These are phyloP conservation scores for Diachasmimorpha longicaudata DNA, from an alignment of 1,140 invertebrate species.

Conservation along the genomic window DNA sequence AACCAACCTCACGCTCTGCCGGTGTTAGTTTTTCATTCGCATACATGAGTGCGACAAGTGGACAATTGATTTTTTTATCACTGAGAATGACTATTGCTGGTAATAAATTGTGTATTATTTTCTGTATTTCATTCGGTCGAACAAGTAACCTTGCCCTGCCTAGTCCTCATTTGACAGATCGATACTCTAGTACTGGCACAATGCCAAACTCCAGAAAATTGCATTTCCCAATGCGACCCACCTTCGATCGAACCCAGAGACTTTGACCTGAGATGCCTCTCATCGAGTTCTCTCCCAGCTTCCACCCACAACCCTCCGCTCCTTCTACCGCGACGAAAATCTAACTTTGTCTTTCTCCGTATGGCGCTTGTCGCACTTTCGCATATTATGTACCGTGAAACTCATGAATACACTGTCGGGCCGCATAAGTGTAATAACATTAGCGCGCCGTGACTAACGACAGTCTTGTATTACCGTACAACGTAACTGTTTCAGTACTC, in stretches of 20 bases:
- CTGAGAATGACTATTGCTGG: too few species aligned
- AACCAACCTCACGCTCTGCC: not conserved
- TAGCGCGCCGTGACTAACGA: slow-evolving; percentile 30
- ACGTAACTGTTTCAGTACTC: not conserved
- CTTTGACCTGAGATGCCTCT: not conserved
- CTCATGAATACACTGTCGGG: slow-evolving; percentile 25
- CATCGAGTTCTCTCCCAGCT: not conserved
- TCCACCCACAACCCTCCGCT: not conserved
- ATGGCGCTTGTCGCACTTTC: not conserved
- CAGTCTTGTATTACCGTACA: slow-evolving; percentile 5
- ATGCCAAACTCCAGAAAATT: slow-evolving; percentile 40
- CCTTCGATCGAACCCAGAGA: not conserved
- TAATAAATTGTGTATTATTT: too few species aligned
- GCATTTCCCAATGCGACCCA: slow-evolving; percentile 13
- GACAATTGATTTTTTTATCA: too few species aligned
- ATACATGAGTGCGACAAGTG: too few species aligned
- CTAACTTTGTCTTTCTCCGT: not conserved
- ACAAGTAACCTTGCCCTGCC: not conserved
- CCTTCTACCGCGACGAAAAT: too few species aligned
- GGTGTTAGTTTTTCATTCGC: too few species aligned
- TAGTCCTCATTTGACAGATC: not conserved
- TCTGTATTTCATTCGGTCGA: too few species aligned
- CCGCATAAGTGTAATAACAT: slow-evolving; percentile 31
- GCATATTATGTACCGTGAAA: slow-evolving; percentile 10
- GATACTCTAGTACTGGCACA: slow-evolving; percentile 29